These are phyloP conservation scores for Zaprionus nigranus DNA, from an alignment of 1,140 invertebrate species.

Conservation along the genomic window DNA sequence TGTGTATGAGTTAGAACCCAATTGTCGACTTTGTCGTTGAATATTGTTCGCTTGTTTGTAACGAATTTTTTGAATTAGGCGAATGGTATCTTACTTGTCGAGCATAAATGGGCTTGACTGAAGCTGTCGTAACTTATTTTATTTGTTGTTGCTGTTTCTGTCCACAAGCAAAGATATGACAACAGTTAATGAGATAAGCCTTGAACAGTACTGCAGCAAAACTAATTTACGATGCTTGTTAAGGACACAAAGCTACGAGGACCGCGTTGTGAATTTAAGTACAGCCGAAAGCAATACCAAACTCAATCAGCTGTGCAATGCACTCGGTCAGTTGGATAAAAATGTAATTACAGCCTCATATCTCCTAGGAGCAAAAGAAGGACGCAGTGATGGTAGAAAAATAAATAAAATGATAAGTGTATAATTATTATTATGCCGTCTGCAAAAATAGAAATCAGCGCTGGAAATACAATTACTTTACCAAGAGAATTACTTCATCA, in stretches of 20 bases:
- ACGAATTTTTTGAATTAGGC: too few relatives aligned
- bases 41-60: too few relatives aligned
- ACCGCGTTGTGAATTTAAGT: constrained; percentile 16
- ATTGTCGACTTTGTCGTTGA: too few relatives aligned
- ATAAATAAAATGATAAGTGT: neutral
- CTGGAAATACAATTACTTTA: too few relatives aligned
- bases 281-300: constrained; percentile 62
- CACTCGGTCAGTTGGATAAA: constrained; percentile 3
- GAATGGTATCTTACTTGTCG: too few relatives aligned
- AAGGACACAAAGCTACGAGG: constrained; percentile 3
- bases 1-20: too few relatives aligned
- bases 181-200: constrained; percentile 66
- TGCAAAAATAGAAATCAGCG: neutral
- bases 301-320: constrained; percentile 68
- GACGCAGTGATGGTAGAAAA: neutral
- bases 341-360: constrained; percentile 32
- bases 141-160: neutral
- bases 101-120: too few relatives aligned
- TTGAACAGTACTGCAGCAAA: constrained; percentile 49
- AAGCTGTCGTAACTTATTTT: neutral
- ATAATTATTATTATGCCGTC: neutral
- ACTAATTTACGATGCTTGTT: constrained; percentile 58
- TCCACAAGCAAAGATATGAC: constrained; percentile 8
- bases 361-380: neutral
- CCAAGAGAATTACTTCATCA: too few relatives aligned